Evolutionary conservation across 2,797 vertebrate genomes (phyloP), one percentile per base, ranked within the genome.

Genomic region (Bradypodion ventrale): DNA sequence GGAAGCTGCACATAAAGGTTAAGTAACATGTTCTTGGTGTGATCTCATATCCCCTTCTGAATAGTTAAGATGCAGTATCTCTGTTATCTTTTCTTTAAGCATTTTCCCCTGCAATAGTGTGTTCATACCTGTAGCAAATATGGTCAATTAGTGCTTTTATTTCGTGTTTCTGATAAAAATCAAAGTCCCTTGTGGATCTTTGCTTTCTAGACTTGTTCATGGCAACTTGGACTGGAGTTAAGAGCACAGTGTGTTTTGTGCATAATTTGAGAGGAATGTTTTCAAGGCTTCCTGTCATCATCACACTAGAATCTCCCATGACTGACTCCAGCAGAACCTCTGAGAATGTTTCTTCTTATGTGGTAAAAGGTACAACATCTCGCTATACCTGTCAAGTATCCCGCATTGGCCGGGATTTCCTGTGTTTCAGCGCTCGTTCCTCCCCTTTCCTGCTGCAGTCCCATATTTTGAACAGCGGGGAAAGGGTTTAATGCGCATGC

Each of bases 101-200:
- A 62, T 21, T 15, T 10, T 60, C 42, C 56, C 23, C 0, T 3
- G 9, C 0, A 16, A 76, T 73, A 19, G 23, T 52, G 29, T 35
- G 62, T 32, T 63, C 25, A 16, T n/a, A 21, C 19, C 12, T 0
- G 0, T 60, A 60, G n/a, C 37, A 4, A 23, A 5, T 1, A 3
- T 68, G 42, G 1, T 35, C 66, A 63, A 29, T 46, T 69, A 7
- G 8, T 37, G 7, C 35, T 88, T 62, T 44, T 56, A 68, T 73
- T 29, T 0, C 75, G 8, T 7, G 83, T 63, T 85, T 40, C 13
- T 62, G 5, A 40, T 78, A 19, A 60, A 85, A 15, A 19, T 85
- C 37, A 42, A 23, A 32, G 3, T 7, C 27, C 70, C 66, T 72
- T 76, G 40, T 2, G 15, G 7, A 8, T 0, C 0, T n/a, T 44